Conservation (phyloP, 2,888 invertebrate species). For the Scaptomyza reducta region DNA sequence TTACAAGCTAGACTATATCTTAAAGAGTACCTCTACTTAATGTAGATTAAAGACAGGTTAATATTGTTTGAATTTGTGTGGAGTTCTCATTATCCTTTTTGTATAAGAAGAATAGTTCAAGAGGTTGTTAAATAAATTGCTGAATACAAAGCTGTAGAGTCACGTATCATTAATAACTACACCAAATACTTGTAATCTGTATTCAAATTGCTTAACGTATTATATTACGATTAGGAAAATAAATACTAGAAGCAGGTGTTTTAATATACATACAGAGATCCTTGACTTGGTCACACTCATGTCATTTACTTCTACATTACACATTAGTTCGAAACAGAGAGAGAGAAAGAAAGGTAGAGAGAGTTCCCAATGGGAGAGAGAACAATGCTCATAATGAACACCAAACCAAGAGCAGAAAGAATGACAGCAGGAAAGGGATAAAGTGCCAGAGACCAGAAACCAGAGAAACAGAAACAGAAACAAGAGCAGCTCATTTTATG, state of each 20-base stretch:
- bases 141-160: not conserved
- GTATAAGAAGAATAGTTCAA: not conserved
- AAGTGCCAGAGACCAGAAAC: not conserved
- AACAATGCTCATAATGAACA: constrained; percentile 23
- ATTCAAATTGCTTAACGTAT: not conserved
- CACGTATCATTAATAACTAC: not conserved
- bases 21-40: no score
- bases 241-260: no score
- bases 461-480: not conserved
- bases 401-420: constrained; percentile 12
- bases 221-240: no score
- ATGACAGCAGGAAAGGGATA: not conserved
- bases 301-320: not conserved
- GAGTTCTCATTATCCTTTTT: not conserved
- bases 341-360: not conserved
- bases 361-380: not conserved
- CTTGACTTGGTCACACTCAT: not conserved
- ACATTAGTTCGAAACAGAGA: not conserved
- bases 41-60: not conserved
- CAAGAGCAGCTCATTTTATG: constrained; percentile 21
- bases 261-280: no score
- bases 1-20: no score
- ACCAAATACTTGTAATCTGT: not conserved
- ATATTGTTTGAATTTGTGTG: not conserved
- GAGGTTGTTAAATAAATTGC: not conserved